Base-by-base conservation (phyloP, 1,140 invertebrate species). In the Nephila pilipes region DNA sequence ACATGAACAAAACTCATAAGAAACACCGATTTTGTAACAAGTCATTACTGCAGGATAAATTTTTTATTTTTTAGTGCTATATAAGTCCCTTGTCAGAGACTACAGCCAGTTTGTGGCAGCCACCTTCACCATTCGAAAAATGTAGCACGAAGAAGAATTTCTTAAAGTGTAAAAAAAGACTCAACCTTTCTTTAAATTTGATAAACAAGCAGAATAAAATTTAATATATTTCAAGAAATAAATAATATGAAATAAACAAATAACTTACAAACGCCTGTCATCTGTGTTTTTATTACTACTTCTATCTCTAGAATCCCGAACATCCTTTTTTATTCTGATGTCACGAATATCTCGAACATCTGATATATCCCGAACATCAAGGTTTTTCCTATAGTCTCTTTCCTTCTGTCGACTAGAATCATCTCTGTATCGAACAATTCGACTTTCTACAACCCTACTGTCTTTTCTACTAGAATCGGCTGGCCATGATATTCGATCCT, bases 221-320 rank as follows among this genome's bases (percentile, higher is more conserved):
- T 18, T 20, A 58, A 58, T 0, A 0, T 58, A 2, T 5, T 63
- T 63, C 0, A 14, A 63, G 12, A 63, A 63, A 63, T n/a, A 22
- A 8, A 6, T n/a, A 63, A 10, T 63, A n/a, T n/a, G 10, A 5
- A 6, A 63, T 5, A n/a, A 0, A 29, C 0, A 55, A 54, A 55
- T 22, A 63, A 79, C 91, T 93, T 87, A 93, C 91, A 80, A 54
- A 58, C 87, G 91, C 38, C 91, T 55, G 16, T 93, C 91, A 58
- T 93, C 91, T 46, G 80, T 87, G 12, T 12, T 87, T 80, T 93
- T 93, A 16, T 93, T 85, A 36, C 54, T 63, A 5, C 4, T 18
- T 57, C 90, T 85, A 12, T 92, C 90, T 57, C 90, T 65, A 54
- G 58, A 32, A 8, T 92, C 90, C 22, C 91, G 60, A 5, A 58